Percentiles rank a stretch among this genome's conserved stretches.
These are phyloP conservation scores for Ageneiosus marmoratus DNA, from an alignment of 2,113 vertebrate species.

Conservation along the genomic window DNA sequence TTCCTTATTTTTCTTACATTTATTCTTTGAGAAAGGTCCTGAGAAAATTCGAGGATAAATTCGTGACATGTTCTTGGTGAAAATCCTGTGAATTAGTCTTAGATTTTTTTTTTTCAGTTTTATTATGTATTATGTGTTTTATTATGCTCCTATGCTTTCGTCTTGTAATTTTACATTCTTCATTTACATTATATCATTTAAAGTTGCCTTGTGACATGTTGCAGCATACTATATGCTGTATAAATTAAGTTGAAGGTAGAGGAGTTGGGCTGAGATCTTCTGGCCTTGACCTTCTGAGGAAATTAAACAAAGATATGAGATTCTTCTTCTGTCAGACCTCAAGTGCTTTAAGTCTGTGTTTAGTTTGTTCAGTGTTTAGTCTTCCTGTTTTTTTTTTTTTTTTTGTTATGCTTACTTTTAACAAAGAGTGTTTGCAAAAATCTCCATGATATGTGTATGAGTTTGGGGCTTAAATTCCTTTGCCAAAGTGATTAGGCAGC, in stretches of 20 bases:
- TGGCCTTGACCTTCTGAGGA: background rate
- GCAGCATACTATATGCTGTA: background rate
- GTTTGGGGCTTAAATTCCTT: background rate
- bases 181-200: background rate
- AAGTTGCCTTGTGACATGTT: background rate
- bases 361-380: background rate
- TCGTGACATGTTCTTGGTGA: too few relatives aligned
- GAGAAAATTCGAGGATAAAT: too few relatives aligned
- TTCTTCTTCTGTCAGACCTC: background rate
- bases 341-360: conserved; percentile 4
- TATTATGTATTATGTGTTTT: background rate
- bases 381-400: conserved; percentile 19
- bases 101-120: too few relatives aligned
- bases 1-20: too few relatives aligned
- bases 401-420: background rate
- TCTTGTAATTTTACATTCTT: background rate
- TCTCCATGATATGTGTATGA: background rate
- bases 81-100: too few relatives aligned
- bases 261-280: background rate
- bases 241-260: background rate
- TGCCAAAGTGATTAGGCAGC: background rate
- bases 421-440: conserved; percentile 12
- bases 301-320: conserved; percentile 13
- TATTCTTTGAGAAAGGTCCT: too few relatives aligned
- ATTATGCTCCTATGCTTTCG: background rate